Conservation (phyloP, 1,140 invertebrate species). For the Drosophila malerkotliana region DNA sequence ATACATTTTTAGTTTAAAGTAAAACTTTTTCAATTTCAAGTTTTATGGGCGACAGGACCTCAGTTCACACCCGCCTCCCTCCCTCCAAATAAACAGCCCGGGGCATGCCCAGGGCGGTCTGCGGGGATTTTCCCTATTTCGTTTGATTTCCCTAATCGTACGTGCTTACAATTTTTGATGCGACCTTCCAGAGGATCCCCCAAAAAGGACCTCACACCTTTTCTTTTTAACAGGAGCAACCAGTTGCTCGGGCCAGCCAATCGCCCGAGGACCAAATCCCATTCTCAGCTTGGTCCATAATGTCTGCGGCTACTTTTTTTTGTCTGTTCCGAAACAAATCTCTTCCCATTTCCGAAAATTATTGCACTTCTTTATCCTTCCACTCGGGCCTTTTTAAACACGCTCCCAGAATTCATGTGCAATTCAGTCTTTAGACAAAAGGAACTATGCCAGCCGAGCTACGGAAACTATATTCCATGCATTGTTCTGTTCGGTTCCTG, state of each 20-base stretch:
- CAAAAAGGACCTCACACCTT: neutral
- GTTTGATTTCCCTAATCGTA: slow-evolving; percentile 66
- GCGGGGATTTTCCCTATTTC: slow-evolving; percentile 65
- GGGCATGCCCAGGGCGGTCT: slow-evolving; percentile 7
- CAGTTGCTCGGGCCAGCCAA: neutral
- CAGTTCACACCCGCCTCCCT: slow-evolving; percentile 15
- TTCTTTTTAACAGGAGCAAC: no score
- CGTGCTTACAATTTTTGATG: slow-evolving; percentile 68
- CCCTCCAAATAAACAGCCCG: slow-evolving; percentile 1
- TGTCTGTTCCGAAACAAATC: neutral
- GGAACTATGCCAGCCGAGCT: slow-evolving; percentile 11
- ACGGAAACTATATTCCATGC: slow-evolving; percentile 15
- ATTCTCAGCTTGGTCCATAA: neutral
- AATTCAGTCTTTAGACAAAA: slow-evolving; percentile 3
- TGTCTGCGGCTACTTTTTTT: neutral
- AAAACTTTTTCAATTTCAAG: slow-evolving; percentile 81
- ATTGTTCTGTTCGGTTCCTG: slow-evolving; percentile 18
- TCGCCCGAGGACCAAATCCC: neutral
- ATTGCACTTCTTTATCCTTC: neutral
- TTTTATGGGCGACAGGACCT: slow-evolving; percentile 76
- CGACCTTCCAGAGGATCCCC: slow-evolving; percentile 11
- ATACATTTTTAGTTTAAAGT: slow-evolving; percentile 69
- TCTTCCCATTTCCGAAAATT: neutral
- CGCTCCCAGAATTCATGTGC: slow-evolving; percentile 21
- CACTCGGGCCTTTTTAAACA: slow-evolving; percentile 21